Evolutionary conservation across 2,113 vertebrate species (phyloP).

Genomic region (Oplegnathus fasciatus): DNA sequence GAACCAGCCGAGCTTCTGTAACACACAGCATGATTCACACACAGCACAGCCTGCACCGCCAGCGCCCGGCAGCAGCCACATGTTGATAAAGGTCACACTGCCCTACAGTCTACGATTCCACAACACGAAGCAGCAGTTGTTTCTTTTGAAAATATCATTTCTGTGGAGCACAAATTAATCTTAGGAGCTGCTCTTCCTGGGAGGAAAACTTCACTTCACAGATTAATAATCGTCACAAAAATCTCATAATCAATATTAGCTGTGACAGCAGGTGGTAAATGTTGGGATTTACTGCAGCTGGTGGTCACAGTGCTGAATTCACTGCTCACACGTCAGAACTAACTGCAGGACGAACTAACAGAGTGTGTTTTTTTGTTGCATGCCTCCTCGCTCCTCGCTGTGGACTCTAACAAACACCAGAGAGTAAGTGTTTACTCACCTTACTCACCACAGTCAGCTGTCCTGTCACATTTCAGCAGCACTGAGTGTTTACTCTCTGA

Average conservation of each 20-base stretch:
- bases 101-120: no score
- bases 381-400: constrained; percentile 50
- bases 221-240: no score
- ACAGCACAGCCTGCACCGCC: no score
- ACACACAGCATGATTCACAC: constrained; percentile 1
- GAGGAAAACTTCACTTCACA: no score
- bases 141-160: background rate
- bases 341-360: constrained; percentile 56
- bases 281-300: background rate
- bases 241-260: no score
- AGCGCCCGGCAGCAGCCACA: no score
- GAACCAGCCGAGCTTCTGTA: background rate
- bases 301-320: no score
- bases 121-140: background rate
- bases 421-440: constrained; percentile 76
- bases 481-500: no score
- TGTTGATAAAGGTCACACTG: no score
- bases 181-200: no score
- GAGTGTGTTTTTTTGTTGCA: constrained; percentile 64
- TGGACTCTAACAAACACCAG: constrained; percentile 72
- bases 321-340: constrained; percentile 4
- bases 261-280: background rate
- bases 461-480: background rate
- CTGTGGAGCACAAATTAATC: background rate
- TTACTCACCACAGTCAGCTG: background rate